These are phyloP conservation scores for Danio albolineatus DNA, from an alignment of 2,797 vertebrate genomes.

Conservation along the genomic window DNA sequence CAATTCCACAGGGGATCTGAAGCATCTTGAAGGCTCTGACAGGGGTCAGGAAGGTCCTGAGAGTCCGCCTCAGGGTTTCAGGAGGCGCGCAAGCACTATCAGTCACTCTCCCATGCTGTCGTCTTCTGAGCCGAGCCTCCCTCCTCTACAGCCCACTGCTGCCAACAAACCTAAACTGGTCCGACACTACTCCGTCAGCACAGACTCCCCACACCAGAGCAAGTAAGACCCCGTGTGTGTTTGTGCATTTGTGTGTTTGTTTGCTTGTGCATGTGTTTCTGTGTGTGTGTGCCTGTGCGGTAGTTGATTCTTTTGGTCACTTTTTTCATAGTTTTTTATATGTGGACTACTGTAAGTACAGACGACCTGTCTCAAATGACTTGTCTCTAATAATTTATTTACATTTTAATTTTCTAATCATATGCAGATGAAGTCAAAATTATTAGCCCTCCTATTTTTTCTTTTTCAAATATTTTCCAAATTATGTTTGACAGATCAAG, in stretches of 20 bases:
- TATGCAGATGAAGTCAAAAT: no score
- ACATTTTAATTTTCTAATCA: no score
- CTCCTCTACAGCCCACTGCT: conserved; percentile 71
- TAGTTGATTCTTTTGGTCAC: no score
- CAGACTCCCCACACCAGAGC: conserved; percentile 90
- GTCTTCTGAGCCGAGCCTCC: conserved; percentile 37
- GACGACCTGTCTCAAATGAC: no score
- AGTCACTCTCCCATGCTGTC: conserved; percentile 78
- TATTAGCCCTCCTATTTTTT: no score
- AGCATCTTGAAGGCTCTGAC: conserved; percentile 69
- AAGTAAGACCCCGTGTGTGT: conserved; percentile 80
- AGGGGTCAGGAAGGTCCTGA: conserved; percentile 61
- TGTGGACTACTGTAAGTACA: no score
- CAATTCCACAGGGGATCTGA: conserved; percentile 86
- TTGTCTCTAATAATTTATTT: no score
- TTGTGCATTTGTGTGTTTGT: not conserved
- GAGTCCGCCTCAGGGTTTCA: conserved; percentile 78
- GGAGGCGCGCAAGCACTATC: conserved; percentile 89
- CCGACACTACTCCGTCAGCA: conserved; percentile 97
- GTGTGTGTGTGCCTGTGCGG: no score
- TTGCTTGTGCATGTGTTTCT: not conserved
- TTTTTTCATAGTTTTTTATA: no score
- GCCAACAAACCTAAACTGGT: conserved; percentile 88
- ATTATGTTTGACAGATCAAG: no score
- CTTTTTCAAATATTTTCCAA: no score